These are phyloP conservation scores for Antheraea yamamai DNA, from an alignment of 2,888 invertebrate genomes.

Conservation along the genomic window DNA sequence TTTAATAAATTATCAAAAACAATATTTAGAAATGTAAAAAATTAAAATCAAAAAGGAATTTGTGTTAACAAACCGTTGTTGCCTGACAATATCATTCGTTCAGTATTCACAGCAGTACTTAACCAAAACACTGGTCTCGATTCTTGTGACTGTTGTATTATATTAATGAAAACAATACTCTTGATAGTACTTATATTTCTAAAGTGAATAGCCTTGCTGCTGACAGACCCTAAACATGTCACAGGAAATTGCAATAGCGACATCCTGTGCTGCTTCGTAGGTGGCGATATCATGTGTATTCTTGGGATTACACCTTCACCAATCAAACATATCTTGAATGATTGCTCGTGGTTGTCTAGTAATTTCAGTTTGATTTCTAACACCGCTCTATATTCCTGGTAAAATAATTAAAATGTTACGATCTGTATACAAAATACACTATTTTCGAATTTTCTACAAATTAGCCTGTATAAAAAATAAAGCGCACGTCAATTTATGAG, in stretches of 20 bases:
- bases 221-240: conserved; percentile 69
- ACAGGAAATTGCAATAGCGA: conserved; percentile 60
- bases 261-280: conserved; percentile 49
- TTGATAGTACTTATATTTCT: conserved; percentile 65
- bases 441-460: too few species aligned
- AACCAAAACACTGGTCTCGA: conserved; percentile 65
- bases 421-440: too few species aligned
- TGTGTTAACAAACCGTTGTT: conserved; percentile 46
- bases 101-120: conserved; percentile 39
- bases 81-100: conserved; percentile 43
- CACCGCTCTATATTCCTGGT: conserved; percentile 72
- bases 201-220: conserved; percentile 54
- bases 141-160: conserved; percentile 48
- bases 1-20: background rate
- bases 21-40: background rate
- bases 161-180: conserved; percentile 48
- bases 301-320: conserved; percentile 76
- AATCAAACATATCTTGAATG: conserved; percentile 69
- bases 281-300: conserved; percentile 57
- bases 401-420: conserved; percentile 21
- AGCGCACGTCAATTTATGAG: too few species aligned
- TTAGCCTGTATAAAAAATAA: too few species aligned
- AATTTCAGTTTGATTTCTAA: conserved; percentile 69
- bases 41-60: background rate
- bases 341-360: conserved; percentile 63